Conservation (phyloP, 2,888 invertebrate species). For the Pelosia muscerda region DNA sequence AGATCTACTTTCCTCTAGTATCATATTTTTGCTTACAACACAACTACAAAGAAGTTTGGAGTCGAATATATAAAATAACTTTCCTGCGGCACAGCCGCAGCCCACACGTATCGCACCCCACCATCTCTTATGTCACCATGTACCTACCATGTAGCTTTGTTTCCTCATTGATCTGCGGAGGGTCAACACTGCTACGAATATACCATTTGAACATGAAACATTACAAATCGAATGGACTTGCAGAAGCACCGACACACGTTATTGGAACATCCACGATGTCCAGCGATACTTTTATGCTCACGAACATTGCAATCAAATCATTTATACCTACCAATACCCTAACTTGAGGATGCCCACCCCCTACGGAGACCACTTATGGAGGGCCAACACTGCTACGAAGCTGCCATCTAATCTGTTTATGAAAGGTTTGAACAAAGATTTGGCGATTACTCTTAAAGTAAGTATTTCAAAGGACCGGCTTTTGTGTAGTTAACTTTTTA, state of each 20-base stretch:
- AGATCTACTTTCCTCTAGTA: no score
- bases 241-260: slow-evolving; percentile 68
- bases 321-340: slow-evolving; percentile 77
- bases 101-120: no score
- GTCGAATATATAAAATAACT: no score
- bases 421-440: slow-evolving; percentile 64
- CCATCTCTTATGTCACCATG: no score
- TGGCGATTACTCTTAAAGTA: slow-evolving; percentile 73
- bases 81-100: no score
- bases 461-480: slow-evolving; percentile 43
- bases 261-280: slow-evolving; percentile 76
- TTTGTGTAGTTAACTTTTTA: background rate
- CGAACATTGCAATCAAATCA: slow-evolving; percentile 71
- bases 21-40: no score
- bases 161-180: no score
- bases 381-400: slow-evolving; percentile 67
- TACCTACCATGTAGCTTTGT: no score
- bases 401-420: slow-evolving; percentile 59
- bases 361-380: slow-evolving; percentile 69
- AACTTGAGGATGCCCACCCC: slow-evolving; percentile 66
- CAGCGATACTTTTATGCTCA: slow-evolving; percentile 72
- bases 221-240: background rate
- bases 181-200: no score
- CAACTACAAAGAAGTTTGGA: no score
- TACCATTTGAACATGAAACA: no score